Percentiles rank a stretch among this genome's conserved stretches.
phyloP scores from a whole-genome alignment of 2,113 vertebrate genomes.

The Elaphurus davidianus region DNA sequence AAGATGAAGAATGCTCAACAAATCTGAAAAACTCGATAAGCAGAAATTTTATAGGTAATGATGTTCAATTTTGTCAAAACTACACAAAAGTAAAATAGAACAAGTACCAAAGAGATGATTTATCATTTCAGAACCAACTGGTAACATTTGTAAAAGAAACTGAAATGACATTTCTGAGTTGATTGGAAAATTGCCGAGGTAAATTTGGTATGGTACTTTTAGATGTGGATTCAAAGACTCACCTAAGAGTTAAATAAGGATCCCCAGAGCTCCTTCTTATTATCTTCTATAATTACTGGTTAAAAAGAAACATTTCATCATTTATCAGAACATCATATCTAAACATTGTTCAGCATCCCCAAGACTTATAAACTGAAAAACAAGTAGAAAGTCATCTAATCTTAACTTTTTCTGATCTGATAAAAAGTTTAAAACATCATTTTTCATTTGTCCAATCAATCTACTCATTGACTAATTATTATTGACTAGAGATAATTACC shows the following conservation, averaged over 20 bases:
- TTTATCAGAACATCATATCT: background rate
- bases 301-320: background rate
- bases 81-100: background rate
- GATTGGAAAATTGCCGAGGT: background rate
- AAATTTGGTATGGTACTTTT: background rate
- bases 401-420: background rate
- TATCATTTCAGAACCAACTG: background rate
- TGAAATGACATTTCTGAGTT: background rate
- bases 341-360: background rate
- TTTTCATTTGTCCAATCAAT: slow-evolving; percentile 19
- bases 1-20: background rate
- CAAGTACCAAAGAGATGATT: background rate
- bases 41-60: background rate
- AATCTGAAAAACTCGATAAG: background rate
- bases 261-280: background rate
- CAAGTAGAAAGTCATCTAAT: background rate
- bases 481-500: slow-evolving; percentile 48
- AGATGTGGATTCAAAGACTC: background rate
- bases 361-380: background rate
- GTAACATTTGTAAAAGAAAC: background rate
- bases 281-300: background rate
- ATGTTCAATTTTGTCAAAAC: background rate
- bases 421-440: background rate
- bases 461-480: slow-evolving; percentile 37
- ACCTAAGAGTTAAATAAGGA: background rate